Conservation (phyloP, 2,113 vertebrate genomes). For the Salminus brasiliensis region DNA sequence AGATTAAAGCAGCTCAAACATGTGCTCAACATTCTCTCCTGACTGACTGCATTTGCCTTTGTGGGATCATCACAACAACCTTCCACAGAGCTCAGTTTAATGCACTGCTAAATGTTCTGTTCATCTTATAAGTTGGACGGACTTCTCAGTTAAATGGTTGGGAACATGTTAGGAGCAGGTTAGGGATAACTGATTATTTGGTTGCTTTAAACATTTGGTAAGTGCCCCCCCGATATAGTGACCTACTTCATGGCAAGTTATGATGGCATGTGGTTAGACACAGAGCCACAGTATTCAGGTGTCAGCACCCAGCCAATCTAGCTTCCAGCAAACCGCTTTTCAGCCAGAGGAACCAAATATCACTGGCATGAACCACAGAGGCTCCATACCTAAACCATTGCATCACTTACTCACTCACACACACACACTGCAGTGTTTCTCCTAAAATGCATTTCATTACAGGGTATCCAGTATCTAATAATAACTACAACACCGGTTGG, state of each 20-base stretch:
- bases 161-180: not conserved
- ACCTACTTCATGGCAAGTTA: not conserved
- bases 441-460: no score
- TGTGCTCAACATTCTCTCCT: slow-evolving; percentile 4
- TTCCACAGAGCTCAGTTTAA: slow-evolving; percentile 4
- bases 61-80: not conserved
- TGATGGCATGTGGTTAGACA: not conserved
- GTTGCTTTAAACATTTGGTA: not conserved
- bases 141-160: not conserved
- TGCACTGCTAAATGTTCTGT: no score
- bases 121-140: not conserved
- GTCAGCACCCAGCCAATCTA: not conserved
- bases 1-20: slow-evolving; percentile 42
- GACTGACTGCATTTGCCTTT: slow-evolving; percentile 5
- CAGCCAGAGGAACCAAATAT: not conserved
- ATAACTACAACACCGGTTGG: no score
- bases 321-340: not conserved
- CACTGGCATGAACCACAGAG: not conserved
- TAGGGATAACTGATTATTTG: not conserved
- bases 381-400: not conserved
- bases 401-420: not conserved
- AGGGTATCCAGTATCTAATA: no score
- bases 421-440: not conserved
- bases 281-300: not conserved
- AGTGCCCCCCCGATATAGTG: not conserved